Conservation (phyloP, 2,888 invertebrate genomes). For the Andrena bucephala region DNA sequence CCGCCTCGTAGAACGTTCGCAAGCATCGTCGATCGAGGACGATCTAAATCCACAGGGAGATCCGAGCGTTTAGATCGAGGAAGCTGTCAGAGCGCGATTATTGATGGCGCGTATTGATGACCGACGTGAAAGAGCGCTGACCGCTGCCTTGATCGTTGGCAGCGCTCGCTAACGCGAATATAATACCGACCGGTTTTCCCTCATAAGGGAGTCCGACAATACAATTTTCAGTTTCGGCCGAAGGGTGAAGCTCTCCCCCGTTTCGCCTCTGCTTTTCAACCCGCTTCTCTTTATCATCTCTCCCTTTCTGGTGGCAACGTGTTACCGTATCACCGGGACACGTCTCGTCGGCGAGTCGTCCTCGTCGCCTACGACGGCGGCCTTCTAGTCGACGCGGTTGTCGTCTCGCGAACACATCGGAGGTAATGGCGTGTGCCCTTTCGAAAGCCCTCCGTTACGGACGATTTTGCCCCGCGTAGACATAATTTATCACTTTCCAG, state of each 20-base stretch:
- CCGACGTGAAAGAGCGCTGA: constrained; percentile 73
- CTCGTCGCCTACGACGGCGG: constrained; percentile 33
- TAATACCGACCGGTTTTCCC: constrained; percentile 71
- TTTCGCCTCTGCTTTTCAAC: constrained; percentile 52
- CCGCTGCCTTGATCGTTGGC: constrained; percentile 67
- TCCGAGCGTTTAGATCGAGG: constrained; percentile 42
- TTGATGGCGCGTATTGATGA: constrained; percentile 77
- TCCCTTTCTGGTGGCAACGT: constrained; percentile 24
- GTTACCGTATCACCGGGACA: constrained; percentile 49
- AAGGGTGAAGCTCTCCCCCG: constrained; percentile 63
- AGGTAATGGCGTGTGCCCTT: constrained; percentile 82
- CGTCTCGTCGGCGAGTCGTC: constrained; percentile 51
- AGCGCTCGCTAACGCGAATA: constrained; percentile 76
- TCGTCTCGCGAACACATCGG: constrained; percentile 71
- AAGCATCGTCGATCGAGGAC: constrained; percentile 29
- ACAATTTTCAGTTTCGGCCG: constrained; percentile 75
- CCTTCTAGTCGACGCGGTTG: constrained; percentile 51
- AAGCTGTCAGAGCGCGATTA: constrained; percentile 73
- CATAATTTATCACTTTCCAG: constrained; percentile 78
- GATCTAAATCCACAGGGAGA: constrained; percentile 53
- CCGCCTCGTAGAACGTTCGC: constrained; percentile 18
- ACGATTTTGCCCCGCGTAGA: constrained; percentile 78
- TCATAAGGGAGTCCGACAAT: constrained; percentile 70
- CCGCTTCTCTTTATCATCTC: constrained; percentile 48
- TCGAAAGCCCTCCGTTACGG: constrained; percentile 79